Percentiles rank a stretch among this genome's conserved stretches.
These are phyloP conservation scores for Drosophila aldrichi DNA, from an alignment of 2,888 invertebrate species.

Conservation along the genomic window DNA sequence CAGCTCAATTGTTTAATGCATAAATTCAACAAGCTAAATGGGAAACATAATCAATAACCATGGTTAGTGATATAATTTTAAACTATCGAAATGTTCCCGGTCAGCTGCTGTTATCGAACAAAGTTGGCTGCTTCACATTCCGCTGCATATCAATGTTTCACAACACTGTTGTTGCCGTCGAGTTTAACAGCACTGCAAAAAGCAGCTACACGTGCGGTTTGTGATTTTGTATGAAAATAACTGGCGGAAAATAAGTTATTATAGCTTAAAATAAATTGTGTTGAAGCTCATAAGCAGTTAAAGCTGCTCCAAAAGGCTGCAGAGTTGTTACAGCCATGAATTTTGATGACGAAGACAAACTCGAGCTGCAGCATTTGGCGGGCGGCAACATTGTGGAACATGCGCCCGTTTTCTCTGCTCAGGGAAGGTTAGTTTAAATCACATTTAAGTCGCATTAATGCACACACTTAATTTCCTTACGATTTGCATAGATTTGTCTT, in stretches of 20 bases:
- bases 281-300: slow-evolving; percentile 10
- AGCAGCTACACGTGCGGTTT: slow-evolving; percentile 66
- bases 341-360: slow-evolving; percentile 82
- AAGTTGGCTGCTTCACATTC: slow-evolving; percentile 12
- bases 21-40: no score
- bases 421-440: slow-evolving; percentile 87
- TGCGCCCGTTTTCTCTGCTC: slow-evolving; percentile 88
- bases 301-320: slow-evolving; percentile 27
- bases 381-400: slow-evolving; percentile 88
- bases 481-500: slow-evolving; percentile 87
- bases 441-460: neutral
- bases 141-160: neutral
- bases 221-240: slow-evolving; percentile 39
- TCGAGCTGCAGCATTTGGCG: slow-evolving; percentile 87
- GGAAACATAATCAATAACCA: neutral
- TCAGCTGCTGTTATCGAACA: neutral
- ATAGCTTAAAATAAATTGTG: slow-evolving; percentile 20
- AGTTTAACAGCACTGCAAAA: slow-evolving; percentile 28
- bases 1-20: no score
- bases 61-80: neutral
- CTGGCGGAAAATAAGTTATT: slow-evolving; percentile 14
- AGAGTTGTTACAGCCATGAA: slow-evolving; percentile 61
- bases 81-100: slow-evolving; percentile 4
- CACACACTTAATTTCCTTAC: slow-evolving; percentile 6
- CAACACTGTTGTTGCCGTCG: slow-evolving; percentile 24